Evolutionary conservation across 2,113 vertebrate genomes (phyloP).

Genomic region (Columba janthina): DNA sequence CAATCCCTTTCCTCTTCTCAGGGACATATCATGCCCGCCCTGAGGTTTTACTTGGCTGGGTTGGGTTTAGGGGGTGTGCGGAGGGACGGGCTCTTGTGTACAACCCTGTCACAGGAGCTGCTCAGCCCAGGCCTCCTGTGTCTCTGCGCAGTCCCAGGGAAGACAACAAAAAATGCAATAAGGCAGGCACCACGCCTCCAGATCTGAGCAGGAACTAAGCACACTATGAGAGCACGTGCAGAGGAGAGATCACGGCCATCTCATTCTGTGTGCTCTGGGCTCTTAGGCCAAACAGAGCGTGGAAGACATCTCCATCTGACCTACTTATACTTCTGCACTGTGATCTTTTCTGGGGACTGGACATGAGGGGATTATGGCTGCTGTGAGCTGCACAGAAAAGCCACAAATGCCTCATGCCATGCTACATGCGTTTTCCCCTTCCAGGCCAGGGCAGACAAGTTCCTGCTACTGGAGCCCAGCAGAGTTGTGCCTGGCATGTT

Average conservation of each 20-base stretch:
- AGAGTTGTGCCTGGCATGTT: neutral
- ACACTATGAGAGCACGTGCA: neutral
- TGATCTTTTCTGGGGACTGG: neutral
- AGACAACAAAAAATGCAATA: neutral
- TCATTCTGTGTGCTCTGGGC: neutral
- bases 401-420: accelerated
- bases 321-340: neutral
- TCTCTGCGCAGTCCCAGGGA: neutral
- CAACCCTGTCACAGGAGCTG: neutral
- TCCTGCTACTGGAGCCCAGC: neutral
- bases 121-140: neutral
- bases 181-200: accelerated
- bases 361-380: neutral
- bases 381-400: neutral
- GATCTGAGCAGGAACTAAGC: neutral
- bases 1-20: neutral
- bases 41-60: neutral
- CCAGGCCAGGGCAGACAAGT: neutral
- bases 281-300: neutral
- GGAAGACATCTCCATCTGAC: neutral
- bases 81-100: neutral
- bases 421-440: no score
- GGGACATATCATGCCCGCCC: neutral
- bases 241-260: neutral
- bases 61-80: accelerated